A percentile compares a stretch with the other conserved stretches of the same genome.
phyloP scores from a whole-genome alignment of 2,113 vertebrate genomes.

The Anthoscopus minutus region DNA sequence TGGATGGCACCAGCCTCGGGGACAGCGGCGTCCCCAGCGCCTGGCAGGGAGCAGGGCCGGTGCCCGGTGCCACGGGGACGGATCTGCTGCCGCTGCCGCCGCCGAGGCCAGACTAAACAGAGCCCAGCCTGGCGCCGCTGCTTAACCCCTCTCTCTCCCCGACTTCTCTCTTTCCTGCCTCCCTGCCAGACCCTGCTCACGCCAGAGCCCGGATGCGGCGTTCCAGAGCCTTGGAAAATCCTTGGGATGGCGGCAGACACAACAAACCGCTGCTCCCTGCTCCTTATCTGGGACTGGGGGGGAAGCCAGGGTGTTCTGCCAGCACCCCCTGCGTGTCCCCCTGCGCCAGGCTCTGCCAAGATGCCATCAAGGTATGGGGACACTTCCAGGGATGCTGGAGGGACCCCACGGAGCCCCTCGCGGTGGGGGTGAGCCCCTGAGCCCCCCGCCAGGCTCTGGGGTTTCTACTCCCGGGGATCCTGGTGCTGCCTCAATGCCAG shows the following conservation, averaged over 20 bases:
- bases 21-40: neutral
- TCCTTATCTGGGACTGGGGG: neutral
- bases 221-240: neutral
- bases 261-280: neutral
- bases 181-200: neutral
- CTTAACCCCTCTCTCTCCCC: neutral
- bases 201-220: neutral
- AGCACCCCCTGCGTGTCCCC: neutral
- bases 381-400: neutral
- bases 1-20: neutral
- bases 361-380: neutral
- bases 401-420: neutral
- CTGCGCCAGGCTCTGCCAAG: neutral
- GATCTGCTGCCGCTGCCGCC: neutral
- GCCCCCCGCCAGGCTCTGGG: neutral
- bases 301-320: neutral
- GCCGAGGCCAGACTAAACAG: constrained; percentile 13
- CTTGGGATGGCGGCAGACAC: neutral
- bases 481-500: neutral
- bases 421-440: neutral
- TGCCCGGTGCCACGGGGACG: neutral
- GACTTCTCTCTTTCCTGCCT: neutral
- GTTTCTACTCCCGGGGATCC: neutral
- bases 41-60: neutral
- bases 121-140: neutral